Percentiles rank a stretch among this genome's conserved stretches.
phyloP scores from a whole-genome alignment of 2,113 vertebrate genomes.

The Coturnix japonica region DNA sequence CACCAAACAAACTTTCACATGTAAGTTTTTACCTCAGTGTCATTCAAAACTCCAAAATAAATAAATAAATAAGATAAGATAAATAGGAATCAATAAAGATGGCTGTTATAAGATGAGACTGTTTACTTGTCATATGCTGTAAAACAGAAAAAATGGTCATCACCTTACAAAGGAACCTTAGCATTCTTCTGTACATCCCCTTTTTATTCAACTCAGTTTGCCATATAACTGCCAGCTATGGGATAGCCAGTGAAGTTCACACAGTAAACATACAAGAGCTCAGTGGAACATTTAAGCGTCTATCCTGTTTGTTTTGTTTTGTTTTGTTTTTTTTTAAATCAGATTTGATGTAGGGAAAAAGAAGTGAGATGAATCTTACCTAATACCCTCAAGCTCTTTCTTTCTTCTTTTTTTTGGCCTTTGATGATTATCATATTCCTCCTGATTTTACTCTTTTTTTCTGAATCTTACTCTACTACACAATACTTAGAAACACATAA shows the following conservation, averaged over 20 bases:
- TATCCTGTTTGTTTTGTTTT: not conserved
- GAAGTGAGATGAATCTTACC: not conserved
- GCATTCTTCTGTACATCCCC: not conserved
- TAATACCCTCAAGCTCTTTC: not conserved
- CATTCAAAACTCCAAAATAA: not conserved
- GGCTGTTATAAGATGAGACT: not conserved
- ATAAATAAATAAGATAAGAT: not conserved
- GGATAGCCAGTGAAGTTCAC: not conserved
- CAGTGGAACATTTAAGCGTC: not conserved
- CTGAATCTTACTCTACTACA: not conserved
- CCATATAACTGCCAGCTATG: not conserved
- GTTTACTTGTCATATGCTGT: not conserved
- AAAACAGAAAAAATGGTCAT: not conserved
- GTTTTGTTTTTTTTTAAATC: not conserved
- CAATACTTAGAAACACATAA: not conserved
- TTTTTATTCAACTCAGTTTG: not conserved
- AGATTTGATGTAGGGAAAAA: not conserved
- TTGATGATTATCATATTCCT: not conserved
- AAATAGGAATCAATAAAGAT: not conserved
- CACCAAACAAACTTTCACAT: constrained; percentile 89
- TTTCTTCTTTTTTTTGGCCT: not conserved
- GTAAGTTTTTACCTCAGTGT: constrained; percentile 79
- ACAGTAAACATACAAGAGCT: not conserved
- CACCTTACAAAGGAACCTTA: not conserved
- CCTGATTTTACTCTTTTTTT: not conserved